These are phyloP conservation scores for Halichoeres trimaculatus DNA, from an alignment of 2,113 vertebrate species.

Conservation along the genomic window DNA sequence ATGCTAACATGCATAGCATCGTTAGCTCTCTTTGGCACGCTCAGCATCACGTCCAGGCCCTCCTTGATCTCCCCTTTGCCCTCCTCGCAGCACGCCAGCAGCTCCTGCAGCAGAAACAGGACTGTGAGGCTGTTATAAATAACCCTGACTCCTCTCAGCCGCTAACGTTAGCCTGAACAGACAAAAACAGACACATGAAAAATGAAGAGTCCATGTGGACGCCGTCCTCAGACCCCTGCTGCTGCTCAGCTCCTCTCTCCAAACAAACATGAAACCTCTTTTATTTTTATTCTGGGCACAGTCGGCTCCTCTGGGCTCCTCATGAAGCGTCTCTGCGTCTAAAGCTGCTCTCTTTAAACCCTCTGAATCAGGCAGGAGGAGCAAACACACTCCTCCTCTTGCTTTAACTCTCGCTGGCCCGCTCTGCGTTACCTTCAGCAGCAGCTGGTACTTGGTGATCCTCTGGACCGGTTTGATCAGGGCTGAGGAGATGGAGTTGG, in stretches of 20 bases:
- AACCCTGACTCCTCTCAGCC: not conserved
- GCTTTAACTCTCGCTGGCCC: not conserved
- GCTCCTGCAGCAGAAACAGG: conserved; percentile 84
- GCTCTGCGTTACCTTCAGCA: conserved; percentile 97
- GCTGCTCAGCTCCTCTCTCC: not conserved
- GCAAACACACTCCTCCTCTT: not conserved
- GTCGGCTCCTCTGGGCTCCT: not conserved
- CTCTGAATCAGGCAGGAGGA: not conserved
- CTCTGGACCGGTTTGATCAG: conserved; percentile 98
- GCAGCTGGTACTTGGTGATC: conserved; percentile 98
- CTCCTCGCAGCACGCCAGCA: conserved; percentile 97
- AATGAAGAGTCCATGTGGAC: not conserved
- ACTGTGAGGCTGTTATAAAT: not conserved
- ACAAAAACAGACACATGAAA: not conserved
- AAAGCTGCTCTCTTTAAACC: not conserved
- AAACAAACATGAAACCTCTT: not conserved
- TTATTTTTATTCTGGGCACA: conserved; percentile 11
- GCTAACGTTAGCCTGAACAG: not conserved
- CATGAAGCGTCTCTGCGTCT: not conserved
- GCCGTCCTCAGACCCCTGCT: not conserved
- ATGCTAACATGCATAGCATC: conserved; percentile 99
- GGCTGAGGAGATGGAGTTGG: conserved; percentile 97
- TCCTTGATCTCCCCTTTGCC: conserved; percentile 99
- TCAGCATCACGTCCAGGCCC: conserved; percentile 98
- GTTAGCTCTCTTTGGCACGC: conserved; percentile 97